Conservation (phyloP, 92 coral and sea anemone genomes). For the Pocillopora meandrina region DNA sequence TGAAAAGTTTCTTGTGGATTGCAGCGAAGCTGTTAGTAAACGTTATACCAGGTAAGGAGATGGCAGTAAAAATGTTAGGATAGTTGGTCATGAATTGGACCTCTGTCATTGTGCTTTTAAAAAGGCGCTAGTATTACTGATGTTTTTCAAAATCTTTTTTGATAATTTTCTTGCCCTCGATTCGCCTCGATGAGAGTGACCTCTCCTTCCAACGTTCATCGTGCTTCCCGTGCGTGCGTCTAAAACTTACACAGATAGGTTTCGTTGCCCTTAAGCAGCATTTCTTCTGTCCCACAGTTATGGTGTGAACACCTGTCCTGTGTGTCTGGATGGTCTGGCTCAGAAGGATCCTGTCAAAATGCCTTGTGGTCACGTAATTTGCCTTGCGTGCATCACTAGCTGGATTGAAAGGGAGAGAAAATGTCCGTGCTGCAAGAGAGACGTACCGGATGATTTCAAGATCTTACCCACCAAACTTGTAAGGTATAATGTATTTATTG, state of each 20-base stretch:
- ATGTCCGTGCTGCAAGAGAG: slow-evolving; percentile 51
- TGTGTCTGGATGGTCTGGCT: slow-evolving; percentile 45
- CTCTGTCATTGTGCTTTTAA: too few relatives aligned
- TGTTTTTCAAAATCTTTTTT: too few relatives aligned
- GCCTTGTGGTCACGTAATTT: slow-evolving; percentile 61
- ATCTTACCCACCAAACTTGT: slow-evolving; percentile 16
- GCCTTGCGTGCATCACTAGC: slow-evolving; percentile 48
- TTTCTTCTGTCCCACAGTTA: slow-evolving; percentile 20
- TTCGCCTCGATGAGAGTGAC: too few relatives aligned
- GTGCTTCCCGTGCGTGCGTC: too few relatives aligned
- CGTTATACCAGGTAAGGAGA: slow-evolving; percentile 57
- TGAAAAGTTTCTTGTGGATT: slow-evolving; percentile 73
- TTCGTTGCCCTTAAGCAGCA: too few relatives aligned
- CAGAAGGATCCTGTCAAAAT: slow-evolving; percentile 57
- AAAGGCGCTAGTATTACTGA: too few relatives aligned
- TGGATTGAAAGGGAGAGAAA: slow-evolving; percentile 46
- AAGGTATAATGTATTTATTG: slow-evolving; percentile 1
- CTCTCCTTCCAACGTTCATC: too few relatives aligned
- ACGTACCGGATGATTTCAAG: slow-evolving; percentile 47
- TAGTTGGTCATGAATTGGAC: too few relatives aligned
- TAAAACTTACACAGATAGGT: too few relatives aligned
- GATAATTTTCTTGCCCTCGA: too few relatives aligned
- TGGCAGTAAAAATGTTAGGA: not conserved
- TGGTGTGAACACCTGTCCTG: slow-evolving; percentile 50
- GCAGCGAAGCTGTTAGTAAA: slow-evolving; percentile 67